Evolutionary conservation across 2,888 invertebrate species (phyloP), one percentile per base, ranked within the genome.

Genomic region (Oeneis ivallda): DNA sequence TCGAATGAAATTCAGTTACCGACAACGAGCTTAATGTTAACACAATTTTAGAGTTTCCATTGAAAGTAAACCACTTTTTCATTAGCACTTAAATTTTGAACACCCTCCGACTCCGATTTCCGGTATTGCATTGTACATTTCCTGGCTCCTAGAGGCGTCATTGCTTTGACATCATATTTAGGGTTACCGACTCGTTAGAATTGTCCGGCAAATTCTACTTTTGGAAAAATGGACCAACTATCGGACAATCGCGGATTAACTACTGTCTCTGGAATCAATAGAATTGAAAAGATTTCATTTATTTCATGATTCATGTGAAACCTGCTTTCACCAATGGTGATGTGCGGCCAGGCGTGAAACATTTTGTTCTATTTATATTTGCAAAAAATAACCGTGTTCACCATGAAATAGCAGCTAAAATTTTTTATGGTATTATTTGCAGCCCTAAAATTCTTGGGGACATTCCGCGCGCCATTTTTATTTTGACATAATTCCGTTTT

Each of bases 401-500:
- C 41, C 13, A 41, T 41, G 13, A 41, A 41, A 13, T 47, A 0
- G 17, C 17, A 32, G 13, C 7, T 52, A 19, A 50, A 7, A 32
- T 52, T 26, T 26, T 15, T 34, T 15, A 6, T 15, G 37, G 53
- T 37, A 37, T 37, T 39, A 54, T 56, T 64, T 69, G 69, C 64
- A 70, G 63, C 69, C 66, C 64, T 69, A 59, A 61, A 58, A 50
- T 50, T 43, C 62, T 65, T 65, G 53, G 67, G 49, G 67, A 63
- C 71, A 70, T 69, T 81, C 81, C 75, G 72, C 72, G 73, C 76
- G 74, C 74, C 77, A 80, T 85, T 89, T 87, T 88, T 87, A 88
- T 86, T 87, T 81, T 77, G 82, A 82, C 84, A 86, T 88, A 84
- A 89, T 88, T 86, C 79, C 82, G 81, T 86, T 91, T 89, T 90